Base-by-base conservation (phyloP, 2,797 vertebrate species). In the Alauda arvensis region DNA sequence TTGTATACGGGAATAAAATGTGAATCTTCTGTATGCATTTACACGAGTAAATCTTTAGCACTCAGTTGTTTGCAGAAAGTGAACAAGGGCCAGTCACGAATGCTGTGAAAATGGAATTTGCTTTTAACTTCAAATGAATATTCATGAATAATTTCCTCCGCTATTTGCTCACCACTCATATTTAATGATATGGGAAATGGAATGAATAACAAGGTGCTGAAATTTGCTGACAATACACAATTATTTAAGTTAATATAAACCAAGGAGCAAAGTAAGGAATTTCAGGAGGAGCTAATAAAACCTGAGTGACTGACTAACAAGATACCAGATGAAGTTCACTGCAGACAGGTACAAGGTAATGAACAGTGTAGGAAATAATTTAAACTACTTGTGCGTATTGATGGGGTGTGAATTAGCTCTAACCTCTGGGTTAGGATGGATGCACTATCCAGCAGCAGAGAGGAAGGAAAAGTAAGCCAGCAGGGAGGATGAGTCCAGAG, bases 151-250 rank as follows among this genome's bases (percentile, higher is more conserved):
- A 95, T 93, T 95, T 94, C 75, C 45, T 86, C 69, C 18, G 0
- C 39, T 95, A 86, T 95, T 95, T 95, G 94, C 92, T 95, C 90
- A 93, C 92, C 81, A 75, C 91, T 93, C 90, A 93, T 94, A 93
- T 93, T 93, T 96, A 95, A 92, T 91, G 94, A 91, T 88, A 95
- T 86, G 57, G 75, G 82, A 95, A 82, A 95, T 92, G 48, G 82
- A 43, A 51, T 87, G 91, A 95, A 85, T 92, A 96, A 90, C 78
- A 95, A 96, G 79, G 62, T 85, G 43, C 31, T 93, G 81, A 94
- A 94, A 93, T 94, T 89, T 88, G 84, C 81, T 95, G 81, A 95
- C 88, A 90, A 60, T 85, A 82, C 62, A 84, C 48, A 88, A 93
- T 95, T 95, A 92, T 89, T 94, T 94, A 93, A 95, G 90, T 95